Conservation (phyloP, 2,888 invertebrate species). For the Macaria liturata region DNA sequence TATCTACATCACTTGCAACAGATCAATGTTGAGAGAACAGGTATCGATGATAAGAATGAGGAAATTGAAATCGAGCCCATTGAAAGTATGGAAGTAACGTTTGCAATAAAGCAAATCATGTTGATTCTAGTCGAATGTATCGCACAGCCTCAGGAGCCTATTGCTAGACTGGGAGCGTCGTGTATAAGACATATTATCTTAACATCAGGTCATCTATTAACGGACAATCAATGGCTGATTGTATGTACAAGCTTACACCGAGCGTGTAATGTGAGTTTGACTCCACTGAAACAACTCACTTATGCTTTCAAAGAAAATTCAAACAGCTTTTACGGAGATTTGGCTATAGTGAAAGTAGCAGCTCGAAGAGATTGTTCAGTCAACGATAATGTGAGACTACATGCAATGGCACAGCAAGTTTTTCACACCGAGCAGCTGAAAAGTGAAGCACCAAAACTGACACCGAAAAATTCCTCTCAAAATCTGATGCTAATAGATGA, state of each 20-base stretch:
- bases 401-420: slow-evolving; percentile 95
- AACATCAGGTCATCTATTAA: slow-evolving; percentile 91
- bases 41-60: slow-evolving; percentile 67
- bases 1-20: slow-evolving; percentile 90
- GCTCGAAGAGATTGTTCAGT: slow-evolving; percentile 93
- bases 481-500: slow-evolving; percentile 87
- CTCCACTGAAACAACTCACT: slow-evolving; percentile 93
- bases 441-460: slow-evolving; percentile 61
- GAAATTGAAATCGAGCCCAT: slow-evolving; percentile 76
- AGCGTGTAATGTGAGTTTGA: slow-evolving; percentile 93
- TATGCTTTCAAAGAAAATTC: slow-evolving; percentile 95
- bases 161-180: slow-evolving; percentile 95
- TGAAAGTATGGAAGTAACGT: slow-evolving; percentile 83
- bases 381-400: slow-evolving; percentile 92
- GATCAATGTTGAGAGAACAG: slow-evolving; percentile 71
- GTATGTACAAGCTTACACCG: slow-evolving; percentile 91
- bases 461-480: slow-evolving; percentile 66
- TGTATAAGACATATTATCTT: slow-evolving; percentile 94
- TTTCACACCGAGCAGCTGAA: slow-evolving; percentile 84
- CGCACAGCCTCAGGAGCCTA: slow-evolving; percentile 94
- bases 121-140: slow-evolving; percentile 95
- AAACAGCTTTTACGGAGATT: slow-evolving; percentile 96
- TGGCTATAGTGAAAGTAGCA: slow-evolving; percentile 96
- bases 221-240: slow-evolving; percentile 93
- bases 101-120: slow-evolving; percentile 93